Conservation (phyloP, 2,888 invertebrate species). For the Lasius platythorax region DNA sequence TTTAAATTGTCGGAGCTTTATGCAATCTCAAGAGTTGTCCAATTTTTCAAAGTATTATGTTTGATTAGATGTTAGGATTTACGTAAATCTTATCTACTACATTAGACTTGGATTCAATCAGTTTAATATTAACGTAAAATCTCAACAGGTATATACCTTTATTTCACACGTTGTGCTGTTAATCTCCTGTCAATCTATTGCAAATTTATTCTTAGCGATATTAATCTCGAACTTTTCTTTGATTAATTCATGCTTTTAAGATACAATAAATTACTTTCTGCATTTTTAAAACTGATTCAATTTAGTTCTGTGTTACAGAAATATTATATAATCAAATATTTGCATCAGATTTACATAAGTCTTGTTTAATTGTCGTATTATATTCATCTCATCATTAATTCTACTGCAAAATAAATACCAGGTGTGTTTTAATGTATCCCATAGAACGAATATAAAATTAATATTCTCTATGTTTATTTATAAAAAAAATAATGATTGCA, state of each 20-base stretch:
- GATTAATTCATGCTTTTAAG: background rate
- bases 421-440: background rate
- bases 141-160: background rate
- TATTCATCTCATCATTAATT: background rate
- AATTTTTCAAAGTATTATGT: conserved; percentile 22
- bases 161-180: background rate
- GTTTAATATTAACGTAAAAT: background rate
- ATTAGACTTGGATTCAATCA: background rate
- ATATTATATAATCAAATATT: background rate
- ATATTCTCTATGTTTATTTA: background rate
- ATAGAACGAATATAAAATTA: background rate
- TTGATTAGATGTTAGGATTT: conserved; percentile 17
- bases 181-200: background rate
- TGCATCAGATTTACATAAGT: background rate
- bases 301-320: background rate
- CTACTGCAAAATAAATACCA: background rate
- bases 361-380: background rate
- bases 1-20: conserved; percentile 3
- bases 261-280: background rate
- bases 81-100: conserved; percentile 1
- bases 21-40: background rate
- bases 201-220: background rate
- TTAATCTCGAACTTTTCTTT: background rate
- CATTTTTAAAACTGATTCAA: background rate
- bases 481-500: background rate